Evolutionary conservation across 2,113 vertebrate genomes (phyloP).

Genomic region (Stegastes partitus): DNA sequence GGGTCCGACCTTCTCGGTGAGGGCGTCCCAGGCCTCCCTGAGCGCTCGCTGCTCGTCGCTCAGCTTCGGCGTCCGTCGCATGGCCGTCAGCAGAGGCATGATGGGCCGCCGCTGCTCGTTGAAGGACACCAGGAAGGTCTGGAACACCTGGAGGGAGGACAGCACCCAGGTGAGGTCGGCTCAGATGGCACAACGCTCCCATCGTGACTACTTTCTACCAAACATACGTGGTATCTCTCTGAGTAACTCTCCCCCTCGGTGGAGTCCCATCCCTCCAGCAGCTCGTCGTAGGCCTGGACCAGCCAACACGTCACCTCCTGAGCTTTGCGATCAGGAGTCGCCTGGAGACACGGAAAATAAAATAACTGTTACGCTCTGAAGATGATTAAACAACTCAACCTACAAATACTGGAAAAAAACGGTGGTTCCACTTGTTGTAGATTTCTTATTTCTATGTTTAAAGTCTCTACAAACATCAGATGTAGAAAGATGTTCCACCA

Average conservation of each 20-base stretch:
- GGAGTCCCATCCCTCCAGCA: conserved; percentile 86
- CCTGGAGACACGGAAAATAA: conserved; percentile 46
- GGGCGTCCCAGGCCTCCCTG: conserved; percentile 85
- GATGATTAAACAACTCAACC: background rate
- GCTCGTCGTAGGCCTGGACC: conserved; percentile 86
- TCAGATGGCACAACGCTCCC: background rate
- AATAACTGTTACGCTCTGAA: background rate
- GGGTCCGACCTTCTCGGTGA: conserved; percentile 85
- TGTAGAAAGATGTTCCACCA: too few species aligned
- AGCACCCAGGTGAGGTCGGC: background rate
- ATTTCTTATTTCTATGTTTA: too few species aligned
- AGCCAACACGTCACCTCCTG: conserved; percentile 90
- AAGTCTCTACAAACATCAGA: too few species aligned
- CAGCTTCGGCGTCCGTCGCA: conserved; percentile 78
- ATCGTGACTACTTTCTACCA: background rate
- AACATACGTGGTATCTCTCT: conserved; percentile 90
- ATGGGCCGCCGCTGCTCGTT: conserved; percentile 88
- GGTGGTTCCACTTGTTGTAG: too few species aligned
- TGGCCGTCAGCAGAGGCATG: conserved; percentile 85
- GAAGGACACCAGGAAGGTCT: conserved; percentile 91
- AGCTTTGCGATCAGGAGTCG: conserved; percentile 79
- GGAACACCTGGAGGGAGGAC: conserved; percentile 85
- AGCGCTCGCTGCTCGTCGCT: conserved; percentile 84
- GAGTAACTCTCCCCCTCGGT: conserved; percentile 87
- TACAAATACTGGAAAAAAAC: too few species aligned